phyloP scores from a whole-genome alignment of 2,113 vertebrate species.

The Dasyurus viverrinus region DNA sequence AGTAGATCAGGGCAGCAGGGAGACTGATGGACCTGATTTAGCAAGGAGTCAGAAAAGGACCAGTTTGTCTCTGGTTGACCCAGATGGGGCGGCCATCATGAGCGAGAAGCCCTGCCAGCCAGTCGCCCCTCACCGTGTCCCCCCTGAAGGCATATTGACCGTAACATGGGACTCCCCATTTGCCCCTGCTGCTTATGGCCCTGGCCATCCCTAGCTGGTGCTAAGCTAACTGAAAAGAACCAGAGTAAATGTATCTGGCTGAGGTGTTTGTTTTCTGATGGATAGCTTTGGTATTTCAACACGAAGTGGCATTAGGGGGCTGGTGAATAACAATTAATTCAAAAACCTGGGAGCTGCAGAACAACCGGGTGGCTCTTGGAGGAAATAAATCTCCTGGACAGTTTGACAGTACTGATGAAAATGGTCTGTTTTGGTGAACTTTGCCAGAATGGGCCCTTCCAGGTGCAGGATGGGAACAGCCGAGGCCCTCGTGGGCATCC shows the following conservation, averaged over 20 bases:
- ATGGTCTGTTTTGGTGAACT: background rate
- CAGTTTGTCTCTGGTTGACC: background rate
- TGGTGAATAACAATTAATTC: background rate
- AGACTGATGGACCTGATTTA: background rate
- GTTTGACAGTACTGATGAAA: background rate
- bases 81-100: background rate
- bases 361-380: background rate
- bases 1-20: too few species aligned
- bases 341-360: background rate
- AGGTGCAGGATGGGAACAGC: background rate
- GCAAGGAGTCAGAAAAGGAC: background rate
- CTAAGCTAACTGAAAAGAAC: background rate
- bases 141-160: background rate
- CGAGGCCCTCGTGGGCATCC: too few species aligned
- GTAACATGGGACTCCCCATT: background rate
- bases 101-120: background rate
- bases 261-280: background rate
- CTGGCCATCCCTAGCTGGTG: background rate
- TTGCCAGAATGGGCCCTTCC: background rate
- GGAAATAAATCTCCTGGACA: background rate
- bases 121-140: background rate
- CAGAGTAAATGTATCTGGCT: background rate
- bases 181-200: background rate
- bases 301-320: background rate
- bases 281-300: background rate